Conservation (phyloP, 2,113 vertebrate genomes). For the Xiphophorus couchianus region DNA sequence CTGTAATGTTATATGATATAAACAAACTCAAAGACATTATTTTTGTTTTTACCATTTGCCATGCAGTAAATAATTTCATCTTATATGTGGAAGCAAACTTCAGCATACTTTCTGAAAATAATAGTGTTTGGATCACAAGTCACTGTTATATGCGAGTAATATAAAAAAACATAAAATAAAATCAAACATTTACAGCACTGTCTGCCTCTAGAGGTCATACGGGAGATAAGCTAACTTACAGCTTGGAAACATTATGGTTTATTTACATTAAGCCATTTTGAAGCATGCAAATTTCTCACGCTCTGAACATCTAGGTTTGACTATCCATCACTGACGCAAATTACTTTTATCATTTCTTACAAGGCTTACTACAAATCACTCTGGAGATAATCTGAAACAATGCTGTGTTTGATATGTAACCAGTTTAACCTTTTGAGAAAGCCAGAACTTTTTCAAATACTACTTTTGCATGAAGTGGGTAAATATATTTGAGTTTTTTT, state of each 20-base stretch:
- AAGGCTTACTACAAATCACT: not conserved
- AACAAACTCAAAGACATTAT: too few relatives aligned
- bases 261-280: not conserved
- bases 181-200: not conserved
- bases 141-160: not conserved
- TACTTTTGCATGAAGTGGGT: not conserved
- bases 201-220: slow-evolving; percentile 24
- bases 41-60: too few relatives aligned
- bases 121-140: not conserved
- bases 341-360: not conserved
- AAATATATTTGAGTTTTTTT: not conserved
- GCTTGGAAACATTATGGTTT: not conserved
- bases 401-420: not conserved
- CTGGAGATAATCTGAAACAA: not conserved
- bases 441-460: not conserved
- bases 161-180: not conserved
- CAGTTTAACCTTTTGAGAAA: not conserved
- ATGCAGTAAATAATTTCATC: not conserved
- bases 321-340: not conserved
- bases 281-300: not conserved
- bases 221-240: not conserved
- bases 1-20: too few relatives aligned
- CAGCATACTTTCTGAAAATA: too few relatives aligned
- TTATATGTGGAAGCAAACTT: not conserved
- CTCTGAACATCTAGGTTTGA: not conserved